Base-by-base conservation (phyloP, 2,797 vertebrate species). In the Cuniculus paca region DNA sequence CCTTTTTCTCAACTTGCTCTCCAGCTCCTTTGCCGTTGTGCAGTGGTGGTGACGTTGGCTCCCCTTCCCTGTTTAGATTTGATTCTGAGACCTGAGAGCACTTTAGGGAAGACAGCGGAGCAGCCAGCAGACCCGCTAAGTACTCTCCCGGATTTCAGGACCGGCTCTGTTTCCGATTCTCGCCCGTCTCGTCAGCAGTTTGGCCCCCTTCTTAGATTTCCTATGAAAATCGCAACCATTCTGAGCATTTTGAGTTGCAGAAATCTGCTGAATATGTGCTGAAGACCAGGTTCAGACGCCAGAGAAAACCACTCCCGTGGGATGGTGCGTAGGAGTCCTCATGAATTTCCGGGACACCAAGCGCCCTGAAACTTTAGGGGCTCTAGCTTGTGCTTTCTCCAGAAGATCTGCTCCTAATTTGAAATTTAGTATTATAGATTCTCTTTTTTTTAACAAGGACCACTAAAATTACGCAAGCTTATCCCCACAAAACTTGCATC, bases 1-100 rank as follows among this genome's bases (percentile, higher is more conserved):
- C 8, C 54, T 77, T 93, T 60, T 94, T 70, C 70, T 19, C 31
- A 28, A 36, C 10, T 50, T 63, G 22, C 78, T 89, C 54, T 83
- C 81, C 6, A 90, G 72, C 68, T 10, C 2, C 2, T 88, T 83
- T 63, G 9, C 31, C 61, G 13, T 4, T 65, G 34, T 45, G 24
- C 70, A 12, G 72, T 24, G 61, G 20, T 1, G 3, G 26, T 56
- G 45, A 39, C 7, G 36, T 45, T 61, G 34, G 60, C 13, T 17
- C 12, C 39, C 28, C 58, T 31, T 36, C 24, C 10, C 75, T 58
- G 8, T 45, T 56, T 20, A 86, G 74, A 78, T 80, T 17, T 26
- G 17, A 42, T 72, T 65, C 34, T 79, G 8, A n/a, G 26, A 83
- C 39, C 1, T 6, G 26, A 60, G 24, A 42, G n/a, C 45, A 14